Evolutionary conservation across 2,113 vertebrate genomes (phyloP).

Genomic region (Myotis brandtii): DNA sequence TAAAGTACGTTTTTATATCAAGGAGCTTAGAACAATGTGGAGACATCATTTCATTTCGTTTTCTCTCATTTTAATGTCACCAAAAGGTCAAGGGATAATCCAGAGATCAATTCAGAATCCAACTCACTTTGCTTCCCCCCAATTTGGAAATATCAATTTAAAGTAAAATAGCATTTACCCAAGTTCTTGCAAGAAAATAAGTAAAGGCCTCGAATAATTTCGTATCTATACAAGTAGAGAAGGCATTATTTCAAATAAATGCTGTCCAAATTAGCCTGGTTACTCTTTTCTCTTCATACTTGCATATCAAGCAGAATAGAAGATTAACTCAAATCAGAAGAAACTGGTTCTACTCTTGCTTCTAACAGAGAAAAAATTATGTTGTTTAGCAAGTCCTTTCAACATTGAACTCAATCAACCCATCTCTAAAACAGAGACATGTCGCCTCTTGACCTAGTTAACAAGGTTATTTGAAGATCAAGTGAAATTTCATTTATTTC

Average conservation of each 20-base stretch:
- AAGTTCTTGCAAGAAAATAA: neutral
- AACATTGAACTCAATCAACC: neutral
- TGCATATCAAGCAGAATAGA: neutral
- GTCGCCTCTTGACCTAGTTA: neutral
- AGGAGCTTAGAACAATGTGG: neutral
- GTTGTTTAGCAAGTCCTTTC: neutral
- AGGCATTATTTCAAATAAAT: constrained; percentile 4
- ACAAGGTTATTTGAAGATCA: neutral
- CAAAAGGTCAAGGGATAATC: constrained; percentile 64
- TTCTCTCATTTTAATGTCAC: constrained; percentile 63
- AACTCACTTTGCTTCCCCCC: neutral
- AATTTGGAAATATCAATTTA: constrained; percentile 38
- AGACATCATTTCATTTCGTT: constrained; percentile 30
- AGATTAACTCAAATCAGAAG: neutral
- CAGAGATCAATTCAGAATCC: neutral
- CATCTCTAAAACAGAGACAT: constrained; percentile 23
- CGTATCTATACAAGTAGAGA: neutral
- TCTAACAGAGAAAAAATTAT: neutral
- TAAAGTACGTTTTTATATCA: constrained; percentile 60
- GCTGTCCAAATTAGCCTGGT: neutral
- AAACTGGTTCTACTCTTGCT: neutral
- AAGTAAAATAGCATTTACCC: neutral
- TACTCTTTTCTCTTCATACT: constrained; percentile 2
- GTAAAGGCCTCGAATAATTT: neutral
- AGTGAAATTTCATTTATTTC: neutral